Percentiles rank a stretch among this genome's conserved stretches.
These are phyloP conservation scores for Hydropsyche tenuis DNA, from an alignment of 1,140 invertebrate species.

Conservation along the genomic window DNA sequence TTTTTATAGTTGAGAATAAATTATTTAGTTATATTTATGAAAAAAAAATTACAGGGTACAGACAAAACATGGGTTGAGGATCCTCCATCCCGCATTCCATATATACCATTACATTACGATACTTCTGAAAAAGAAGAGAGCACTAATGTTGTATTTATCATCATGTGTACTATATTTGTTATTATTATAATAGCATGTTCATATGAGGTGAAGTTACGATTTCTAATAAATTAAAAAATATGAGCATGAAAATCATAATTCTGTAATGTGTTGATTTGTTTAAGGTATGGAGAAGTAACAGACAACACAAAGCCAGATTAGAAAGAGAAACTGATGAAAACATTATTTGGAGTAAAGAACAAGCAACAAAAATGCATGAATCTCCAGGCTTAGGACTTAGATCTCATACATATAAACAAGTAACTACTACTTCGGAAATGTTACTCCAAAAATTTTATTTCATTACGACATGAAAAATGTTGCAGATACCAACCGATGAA, in stretches of 20 bases:
- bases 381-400: conserved; percentile 56
- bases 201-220: conserved; percentile 62
- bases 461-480: too few species aligned
- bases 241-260: background rate
- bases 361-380: conserved; percentile 68
- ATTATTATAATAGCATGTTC: conserved; percentile 69
- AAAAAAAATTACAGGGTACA: conserved; percentile 62
- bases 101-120: conserved; percentile 74
- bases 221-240: conserved; percentile 15
- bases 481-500: conserved; percentile 55
- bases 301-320: conserved; percentile 69
- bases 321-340: conserved; percentile 74
- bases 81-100: conserved; percentile 74
- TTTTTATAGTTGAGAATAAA: background rate
- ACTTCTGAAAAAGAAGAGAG: conserved; percentile 77
- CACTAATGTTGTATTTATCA: conserved; percentile 76
- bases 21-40: conserved; percentile 15
- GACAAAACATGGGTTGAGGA: conserved; percentile 83
- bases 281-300: conserved; percentile 67
- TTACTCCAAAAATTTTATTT: too few species aligned
- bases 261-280: conserved; percentile 30
- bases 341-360: conserved; percentile 71
- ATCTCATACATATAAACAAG: conserved; percentile 55
- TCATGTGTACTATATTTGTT: conserved; percentile 72
- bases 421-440: conserved; percentile 46